Conservation (phyloP, 2,113 vertebrate species). For the Leucosticte australis region DNA sequence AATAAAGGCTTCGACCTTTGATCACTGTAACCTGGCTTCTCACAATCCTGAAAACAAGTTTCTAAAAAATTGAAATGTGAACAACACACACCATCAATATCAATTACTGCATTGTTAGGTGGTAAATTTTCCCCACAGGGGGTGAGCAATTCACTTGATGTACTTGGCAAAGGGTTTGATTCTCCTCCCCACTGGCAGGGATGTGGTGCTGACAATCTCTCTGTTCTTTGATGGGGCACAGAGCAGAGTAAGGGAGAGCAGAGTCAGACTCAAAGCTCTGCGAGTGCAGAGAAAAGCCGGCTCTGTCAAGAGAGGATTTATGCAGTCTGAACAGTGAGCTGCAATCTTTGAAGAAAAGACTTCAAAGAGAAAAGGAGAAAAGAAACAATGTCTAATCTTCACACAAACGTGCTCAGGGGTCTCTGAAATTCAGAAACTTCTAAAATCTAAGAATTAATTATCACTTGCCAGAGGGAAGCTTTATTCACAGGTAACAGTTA, state of each 20-base stretch:
- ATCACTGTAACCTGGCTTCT: slow-evolving; percentile 7
- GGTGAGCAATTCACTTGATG: background rate
- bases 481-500: slow-evolving; percentile 70
- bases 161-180: background rate
- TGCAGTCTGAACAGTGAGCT: slow-evolving; percentile 45
- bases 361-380: slow-evolving; percentile 72
- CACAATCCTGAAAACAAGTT: background rate
- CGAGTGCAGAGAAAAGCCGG: slow-evolving; percentile 13
- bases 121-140: slow-evolving; percentile 23
- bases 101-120: slow-evolving; percentile 31
- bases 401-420: slow-evolving; percentile 69
- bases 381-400: slow-evolving; percentile 78
- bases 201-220: background rate
- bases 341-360: slow-evolving; percentile 72
- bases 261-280: slow-evolving; percentile 26
- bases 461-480: slow-evolving; percentile 69
- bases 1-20: slow-evolving; percentile 32
- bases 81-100: background rate
- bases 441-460: slow-evolving; percentile 80
- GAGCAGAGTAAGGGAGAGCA: background rate
- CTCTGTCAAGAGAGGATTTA: slow-evolving; percentile 49
- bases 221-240: background rate
- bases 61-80: slow-evolving; percentile 36
- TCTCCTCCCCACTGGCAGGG: background rate
- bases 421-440: slow-evolving; percentile 66